Conservation (phyloP, 2,888 invertebrate genomes). For the Xestia rhomboidea region DNA sequence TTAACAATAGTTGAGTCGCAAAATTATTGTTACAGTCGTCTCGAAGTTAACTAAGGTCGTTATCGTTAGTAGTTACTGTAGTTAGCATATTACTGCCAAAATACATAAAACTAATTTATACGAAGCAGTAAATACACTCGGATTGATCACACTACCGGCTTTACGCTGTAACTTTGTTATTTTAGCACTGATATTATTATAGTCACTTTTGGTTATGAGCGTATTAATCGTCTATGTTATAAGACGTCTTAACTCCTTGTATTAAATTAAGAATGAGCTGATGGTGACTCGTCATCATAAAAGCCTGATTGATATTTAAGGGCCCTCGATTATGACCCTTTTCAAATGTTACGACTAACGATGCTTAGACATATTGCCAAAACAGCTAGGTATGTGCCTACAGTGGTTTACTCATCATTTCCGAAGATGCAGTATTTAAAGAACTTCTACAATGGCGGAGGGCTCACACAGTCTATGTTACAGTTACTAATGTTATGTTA, state of each 20-base stretch:
- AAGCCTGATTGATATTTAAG: conserved; percentile 34
- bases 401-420: neutral
- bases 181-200: conserved; percentile 46
- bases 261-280: neutral
- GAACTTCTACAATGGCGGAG: no score
- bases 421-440: neutral
- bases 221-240: conserved; percentile 42
- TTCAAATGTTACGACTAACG: conserved; percentile 20
- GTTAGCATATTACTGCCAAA: conserved; percentile 68
- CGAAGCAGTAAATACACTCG: conserved; percentile 69
- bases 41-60: conserved; percentile 52
- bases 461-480: neutral
- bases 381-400: neutral
- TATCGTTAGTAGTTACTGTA: conserved; percentile 60
- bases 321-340: conserved; percentile 12
- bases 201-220: conserved; percentile 51
- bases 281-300: conserved; percentile 32
- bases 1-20: conserved; percentile 27
- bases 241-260: conserved; percentile 5
- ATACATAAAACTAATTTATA: conserved; percentile 77
- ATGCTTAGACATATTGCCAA: neutral
- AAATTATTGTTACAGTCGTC: conserved; percentile 35
- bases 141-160: conserved; percentile 69
- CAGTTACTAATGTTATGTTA: neutral
- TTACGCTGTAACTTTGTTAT: conserved; percentile 58